A percentile compares a stretch with the other conserved stretches of the same genome.
These are phyloP conservation scores for Tragopan temminckii DNA, from an alignment of 2,797 vertebrate genomes.

Conservation along the genomic window DNA sequence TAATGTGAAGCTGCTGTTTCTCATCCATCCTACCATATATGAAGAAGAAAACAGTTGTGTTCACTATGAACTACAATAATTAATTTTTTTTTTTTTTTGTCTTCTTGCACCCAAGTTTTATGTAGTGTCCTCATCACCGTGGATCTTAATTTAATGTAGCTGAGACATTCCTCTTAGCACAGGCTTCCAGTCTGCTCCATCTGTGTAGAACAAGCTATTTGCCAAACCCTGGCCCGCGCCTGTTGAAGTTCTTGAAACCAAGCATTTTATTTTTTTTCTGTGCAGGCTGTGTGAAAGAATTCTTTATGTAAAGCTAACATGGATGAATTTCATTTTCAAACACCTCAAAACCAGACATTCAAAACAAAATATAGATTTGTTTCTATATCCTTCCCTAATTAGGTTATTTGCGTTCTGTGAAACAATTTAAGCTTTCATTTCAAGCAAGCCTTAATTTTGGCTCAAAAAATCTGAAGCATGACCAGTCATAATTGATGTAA, in stretches of 20 bases:
- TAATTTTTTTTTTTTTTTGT: no score
- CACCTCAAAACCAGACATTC: slow-evolving; percentile 36
- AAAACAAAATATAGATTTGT: slow-evolving; percentile 57
- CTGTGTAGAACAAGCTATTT: neutral
- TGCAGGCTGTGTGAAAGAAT: slow-evolving; percentile 22
- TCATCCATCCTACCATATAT: rapidly evolving
- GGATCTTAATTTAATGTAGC: neutral
- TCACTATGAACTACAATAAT: neutral
- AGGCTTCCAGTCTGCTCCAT: neutral
- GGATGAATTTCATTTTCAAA: slow-evolving; percentile 47
- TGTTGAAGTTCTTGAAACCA: neutral
- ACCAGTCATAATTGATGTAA: neutral
- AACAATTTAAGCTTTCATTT: slow-evolving; percentile 59
- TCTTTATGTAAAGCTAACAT: slow-evolving; percentile 34
- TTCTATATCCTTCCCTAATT: slow-evolving; percentile 49
- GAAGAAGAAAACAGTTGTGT: neutral
- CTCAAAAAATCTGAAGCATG: slow-evolving; percentile 3
- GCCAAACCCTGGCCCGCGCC: neutral
- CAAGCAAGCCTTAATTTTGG: slow-evolving; percentile 36
- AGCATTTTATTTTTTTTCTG: neutral
- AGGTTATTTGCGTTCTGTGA: slow-evolving; percentile 33
- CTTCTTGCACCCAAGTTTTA: neutral
- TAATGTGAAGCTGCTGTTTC: neutral
- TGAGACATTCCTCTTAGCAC: neutral
- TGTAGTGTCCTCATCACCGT: neutral